Conservation (phyloP, 1,140 invertebrate genomes). For the Centruroides sculpturatus region DNA sequence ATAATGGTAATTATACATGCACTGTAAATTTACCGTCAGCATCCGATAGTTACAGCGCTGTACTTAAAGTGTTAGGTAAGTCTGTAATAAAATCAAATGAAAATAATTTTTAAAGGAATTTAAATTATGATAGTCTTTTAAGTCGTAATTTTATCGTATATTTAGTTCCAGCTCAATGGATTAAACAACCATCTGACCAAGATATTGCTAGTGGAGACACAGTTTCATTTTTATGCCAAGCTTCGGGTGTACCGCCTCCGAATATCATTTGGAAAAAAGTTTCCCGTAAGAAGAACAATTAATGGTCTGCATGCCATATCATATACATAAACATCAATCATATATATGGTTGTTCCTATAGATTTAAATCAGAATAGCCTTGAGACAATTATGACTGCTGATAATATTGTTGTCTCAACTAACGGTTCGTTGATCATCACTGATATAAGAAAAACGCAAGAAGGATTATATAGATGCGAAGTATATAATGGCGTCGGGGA, state of each 20-base stretch:
- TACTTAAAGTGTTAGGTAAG: neutral
- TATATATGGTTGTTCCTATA: no score
- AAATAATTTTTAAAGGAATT: no score
- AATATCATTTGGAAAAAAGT: slow-evolving; percentile 33
- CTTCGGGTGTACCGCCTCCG: slow-evolving; percentile 36
- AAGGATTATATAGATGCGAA: slow-evolving; percentile 1
- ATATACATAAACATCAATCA: no score
- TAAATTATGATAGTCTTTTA: no score
- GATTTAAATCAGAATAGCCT: no score
- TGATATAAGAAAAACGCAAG: neutral
- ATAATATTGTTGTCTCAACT: neutral
- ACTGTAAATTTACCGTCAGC: neutral
- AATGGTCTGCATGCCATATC: no score
- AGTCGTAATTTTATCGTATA: no score
- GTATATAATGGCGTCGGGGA: neutral
- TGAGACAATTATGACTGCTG: no score
- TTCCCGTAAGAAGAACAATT: neutral
- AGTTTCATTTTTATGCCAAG: slow-evolving; percentile 30
- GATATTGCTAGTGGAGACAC: slow-evolving; percentile 28
- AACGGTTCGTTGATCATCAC: neutral
- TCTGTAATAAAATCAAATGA: no score
- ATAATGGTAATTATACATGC: neutral
- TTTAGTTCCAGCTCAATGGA: slow-evolving; percentile 36
- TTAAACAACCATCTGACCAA: slow-evolving; percentile 32
- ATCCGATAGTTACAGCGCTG: neutral